Evolutionary conservation across 92 coral and sea anemone genomes (phyloP).

Genomic region (Pocillopora meandrina): DNA sequence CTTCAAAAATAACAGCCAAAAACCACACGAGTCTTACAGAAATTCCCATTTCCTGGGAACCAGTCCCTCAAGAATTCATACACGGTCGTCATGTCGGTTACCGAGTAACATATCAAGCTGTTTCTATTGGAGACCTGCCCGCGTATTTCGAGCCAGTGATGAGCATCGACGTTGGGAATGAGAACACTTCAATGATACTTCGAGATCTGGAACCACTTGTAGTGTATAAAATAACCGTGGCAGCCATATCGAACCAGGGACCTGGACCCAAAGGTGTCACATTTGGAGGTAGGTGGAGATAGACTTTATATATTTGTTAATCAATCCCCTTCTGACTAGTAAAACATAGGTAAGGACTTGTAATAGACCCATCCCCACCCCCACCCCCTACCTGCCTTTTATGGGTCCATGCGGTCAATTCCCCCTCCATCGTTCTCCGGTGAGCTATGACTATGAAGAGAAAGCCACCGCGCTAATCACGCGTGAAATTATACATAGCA

Average conservation of each 20-base stretch:
- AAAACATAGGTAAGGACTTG: too few relatives aligned
- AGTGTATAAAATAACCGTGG: conserved; percentile 48
- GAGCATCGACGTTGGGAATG: conserved; percentile 11
- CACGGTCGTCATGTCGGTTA: conserved; percentile 75
- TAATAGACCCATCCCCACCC: too few relatives aligned
- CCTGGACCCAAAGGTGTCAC: conserved; percentile 50
- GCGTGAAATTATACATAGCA: not conserved
- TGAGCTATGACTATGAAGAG: not conserved
- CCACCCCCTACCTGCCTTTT: too few relatives aligned
- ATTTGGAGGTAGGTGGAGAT: conserved; percentile 48
- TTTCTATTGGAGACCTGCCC: conserved; percentile 50
- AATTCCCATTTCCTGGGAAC: conserved; percentile 65
- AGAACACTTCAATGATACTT: conserved; percentile 29
- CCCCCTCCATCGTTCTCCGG: too few relatives aligned
- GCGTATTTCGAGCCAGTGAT: conserved; percentile 11
- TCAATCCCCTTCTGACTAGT: not conserved
- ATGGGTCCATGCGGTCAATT: too few relatives aligned
- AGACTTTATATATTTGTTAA: not conserved
- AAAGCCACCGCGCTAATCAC: not conserved
- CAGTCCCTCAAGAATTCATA: conserved; percentile 67
- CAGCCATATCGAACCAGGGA: conserved; percentile 50
- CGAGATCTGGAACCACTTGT: conserved; percentile 39
- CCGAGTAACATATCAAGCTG: conserved; percentile 51
- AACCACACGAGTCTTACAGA: conserved; percentile 63
- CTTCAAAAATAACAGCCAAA: conserved; percentile 58